Evolutionary conservation across 1,140 invertebrate genomes (phyloP).

Genomic region (Fopius arisanus): DNA sequence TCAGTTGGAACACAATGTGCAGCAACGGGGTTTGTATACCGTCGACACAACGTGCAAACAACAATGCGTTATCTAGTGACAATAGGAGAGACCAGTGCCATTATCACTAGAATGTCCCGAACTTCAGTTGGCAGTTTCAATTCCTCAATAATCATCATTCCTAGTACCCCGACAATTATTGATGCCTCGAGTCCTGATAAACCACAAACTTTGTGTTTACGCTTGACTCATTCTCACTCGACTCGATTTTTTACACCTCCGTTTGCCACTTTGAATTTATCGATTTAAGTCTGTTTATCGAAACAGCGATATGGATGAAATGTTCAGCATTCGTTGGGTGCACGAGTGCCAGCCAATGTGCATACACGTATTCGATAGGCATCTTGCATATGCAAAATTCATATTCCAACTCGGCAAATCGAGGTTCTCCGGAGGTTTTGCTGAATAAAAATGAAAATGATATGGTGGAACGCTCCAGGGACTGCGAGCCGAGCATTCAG

Average conservation of each 20-base stretch:
- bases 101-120: background rate
- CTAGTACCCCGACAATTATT: background rate
- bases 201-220: background rate
- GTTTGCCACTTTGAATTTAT: slow-evolving; percentile 9
- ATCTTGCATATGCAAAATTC: slow-evolving; percentile 31
- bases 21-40: background rate
- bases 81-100: background rate
- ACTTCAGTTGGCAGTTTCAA: background rate
- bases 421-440: background rate
- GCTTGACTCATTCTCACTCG: background rate
- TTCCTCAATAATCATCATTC: background rate
- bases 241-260: background rate
- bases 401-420: background rate
- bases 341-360: slow-evolving; percentile 2
- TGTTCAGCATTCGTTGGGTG: slow-evolving; percentile 12
- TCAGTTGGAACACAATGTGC: background rate
- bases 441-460: background rate
- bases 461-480: background rate
- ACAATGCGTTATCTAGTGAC: background rate
- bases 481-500: slow-evolving; percentile 18
- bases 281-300: background rate
- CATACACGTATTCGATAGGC: slow-evolving; percentile 15
- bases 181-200: background rate
- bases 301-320: background rate
- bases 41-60: background rate